Evolutionary conservation across 2,797 vertebrate species (phyloP), one percentile per base, ranked within the genome.

Genomic region (Falco columbarius): DNA sequence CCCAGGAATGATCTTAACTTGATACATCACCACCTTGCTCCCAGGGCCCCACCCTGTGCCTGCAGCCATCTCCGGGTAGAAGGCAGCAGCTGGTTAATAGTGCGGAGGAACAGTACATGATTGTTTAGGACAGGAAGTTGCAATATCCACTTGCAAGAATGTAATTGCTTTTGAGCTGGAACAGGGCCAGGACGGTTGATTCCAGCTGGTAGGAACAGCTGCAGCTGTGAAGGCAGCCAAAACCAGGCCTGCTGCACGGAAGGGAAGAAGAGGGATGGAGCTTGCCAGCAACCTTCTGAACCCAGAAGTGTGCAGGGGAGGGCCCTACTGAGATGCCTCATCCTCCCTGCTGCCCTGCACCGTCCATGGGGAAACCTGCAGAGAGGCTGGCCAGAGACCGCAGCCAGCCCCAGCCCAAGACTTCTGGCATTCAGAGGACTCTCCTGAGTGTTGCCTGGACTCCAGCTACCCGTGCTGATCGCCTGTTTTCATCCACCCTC

Each of bases 51-150:
- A 70, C 91, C 86, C 89, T 27, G 29, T 55, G 81, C 81, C 81
- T 85, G 68, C 36, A 89, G 74, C 67, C 71, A 77, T 87, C 71
- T 77, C 86, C 51, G 81, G 52, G 89, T 89, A 61, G 56, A 89
- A 89, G 77, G 74, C 91, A 93, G 95, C 95, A 97, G 95, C 95
- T 96, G 95, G 96, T 93, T 96, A 93, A 92, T 40, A 89, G 91
- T 52, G 86, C 3, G 3, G 89, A 95, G 65, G 61, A 96, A 96
- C 91, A 97, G 94, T 95, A 94, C 91, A 74, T 67, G 89, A 97
- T 96, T 96, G 96, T 96, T 96, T 96, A 94, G 96, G 89, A 96
- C 95, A 94, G 95, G 96, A 97, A 96, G 96, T 96, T 96, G 96
- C 94, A 96, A 96, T 96, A 96, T 97, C 95, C 94, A 96, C 94